These are phyloP conservation scores for Mactromeris polynyma DNA, from an alignment of 2,888 invertebrate genomes.

Conservation along the genomic window DNA sequence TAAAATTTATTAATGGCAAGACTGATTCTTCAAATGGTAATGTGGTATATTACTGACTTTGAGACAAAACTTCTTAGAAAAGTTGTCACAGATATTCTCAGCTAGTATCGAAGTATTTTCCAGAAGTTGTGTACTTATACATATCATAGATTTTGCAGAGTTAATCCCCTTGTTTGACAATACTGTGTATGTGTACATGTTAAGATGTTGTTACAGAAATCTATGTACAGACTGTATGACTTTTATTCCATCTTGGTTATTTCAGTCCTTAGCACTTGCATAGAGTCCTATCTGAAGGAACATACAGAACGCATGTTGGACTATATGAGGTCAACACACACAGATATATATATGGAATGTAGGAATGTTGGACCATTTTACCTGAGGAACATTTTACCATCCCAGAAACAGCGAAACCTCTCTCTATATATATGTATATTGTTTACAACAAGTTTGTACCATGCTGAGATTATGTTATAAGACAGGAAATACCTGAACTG, in stretches of 20 bases:
- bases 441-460: not conserved
- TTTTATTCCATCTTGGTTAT: not conserved
- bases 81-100: too few species aligned
- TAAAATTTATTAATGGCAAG: too few species aligned
- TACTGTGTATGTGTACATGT: too few species aligned
- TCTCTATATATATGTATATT: not conserved
- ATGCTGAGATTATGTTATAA: not conserved
- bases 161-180: too few species aligned
- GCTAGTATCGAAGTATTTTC: too few species aligned
- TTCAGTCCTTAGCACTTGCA: not conserved
- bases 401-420: not conserved
- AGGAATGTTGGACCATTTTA: not conserved
- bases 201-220: too few species aligned
- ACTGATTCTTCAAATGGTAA: too few species aligned
- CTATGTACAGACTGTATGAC: not conserved
- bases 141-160: too few species aligned
- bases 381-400: not conserved
- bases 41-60: too few species aligned
- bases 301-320: not conserved
- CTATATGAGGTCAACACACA: not conserved
- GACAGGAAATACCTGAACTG: not conserved
- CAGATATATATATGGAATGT: not conserved
- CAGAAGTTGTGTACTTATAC: too few species aligned
- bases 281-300: not conserved
- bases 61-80: too few species aligned